phyloP scores from a whole-genome alignment of 1,140 invertebrate genomes.

The Caenorhabditis elegans region WBcel235 BX284604.4:7282001-7282500 shows the following conservation, averaged over 20 bases:
- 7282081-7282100: no score
- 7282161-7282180: not conserved
- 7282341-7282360: not conserved
- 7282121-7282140: not conserved
- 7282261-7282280: not conserved
- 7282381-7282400: not conserved
- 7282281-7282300: not conserved
- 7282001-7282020: no score
- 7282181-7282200: not conserved
- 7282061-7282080: no score
- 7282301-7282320: not conserved
- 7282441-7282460: not conserved
- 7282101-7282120: not conserved
- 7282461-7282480: not conserved
- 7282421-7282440: not conserved
- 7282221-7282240: not conserved
- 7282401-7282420: not conserved
- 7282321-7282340: not conserved
- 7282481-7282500: no score
- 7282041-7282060: no score
- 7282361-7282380: conserved; percentile 7
- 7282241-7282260: not conserved
- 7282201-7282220: not conserved
- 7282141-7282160: conserved; percentile 1
- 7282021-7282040: no score